Evolutionary conservation across 1,140 invertebrate species (phyloP), one percentile per base, ranked within the genome.

Genomic region (Saxidomus purpurata): DNA sequence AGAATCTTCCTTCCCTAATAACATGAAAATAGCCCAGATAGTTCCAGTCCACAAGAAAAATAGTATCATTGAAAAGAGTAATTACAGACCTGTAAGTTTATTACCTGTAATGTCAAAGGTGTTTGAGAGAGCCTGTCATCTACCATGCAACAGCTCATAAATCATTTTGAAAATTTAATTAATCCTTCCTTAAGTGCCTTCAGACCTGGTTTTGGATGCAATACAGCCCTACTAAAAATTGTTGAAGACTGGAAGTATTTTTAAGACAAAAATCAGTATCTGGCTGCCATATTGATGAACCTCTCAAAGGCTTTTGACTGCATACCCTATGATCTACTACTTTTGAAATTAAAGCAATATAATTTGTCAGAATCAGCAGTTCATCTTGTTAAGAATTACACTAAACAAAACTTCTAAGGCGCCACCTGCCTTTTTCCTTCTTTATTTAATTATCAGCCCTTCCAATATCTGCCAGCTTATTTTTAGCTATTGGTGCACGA

Each of bases 221-320:
- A 90, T 74, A 52, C 84, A 25, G 61, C 80, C 25, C 59, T 88
- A 34, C 31, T 81, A n/a, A 52, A 31, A 87, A 77, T 85, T 1
- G 55, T 76, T 3, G 80, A 90, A 31, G 82, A 90, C 22, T 79
- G 71, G 61, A 86, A 67, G 74, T 74, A 52, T 38, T 38, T 59
- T 19, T 90, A 87, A 31, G 84, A 90, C 34, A 83, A 74, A 36
- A 87, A 87, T 31, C 22, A 90, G 22, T 90, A 59, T 87, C 9
- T 61, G 38, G 77, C 79, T 40, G 79, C 80, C 1, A 84, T 87
- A 59, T 40, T 90, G 31, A 90, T 90, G 81, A 76, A 90, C 31
- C 83, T 90, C 40, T 86, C 82, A 40, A 90, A 90, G 63, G 89
- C 89, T 13, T 90, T 79, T 81, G 89, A 80, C 81, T 86, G 89